phyloP scores from a whole-genome alignment of 2,797 vertebrate species.

The Pangasius larnaudii region DNA sequence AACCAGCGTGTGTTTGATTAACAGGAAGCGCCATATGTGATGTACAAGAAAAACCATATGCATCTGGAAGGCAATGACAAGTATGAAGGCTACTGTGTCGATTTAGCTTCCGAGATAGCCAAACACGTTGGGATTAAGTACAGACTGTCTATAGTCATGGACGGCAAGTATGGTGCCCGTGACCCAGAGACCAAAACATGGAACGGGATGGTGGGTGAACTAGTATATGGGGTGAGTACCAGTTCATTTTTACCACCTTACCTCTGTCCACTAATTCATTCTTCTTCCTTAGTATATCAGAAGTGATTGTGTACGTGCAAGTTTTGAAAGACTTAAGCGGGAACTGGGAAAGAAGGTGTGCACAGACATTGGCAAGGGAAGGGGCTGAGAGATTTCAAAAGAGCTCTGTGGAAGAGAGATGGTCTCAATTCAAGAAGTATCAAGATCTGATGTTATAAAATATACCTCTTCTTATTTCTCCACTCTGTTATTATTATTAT shows the following conservation, averaged over 20 bases:
- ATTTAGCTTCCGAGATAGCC: conserved; percentile 99
- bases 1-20: conserved; percentile 84
- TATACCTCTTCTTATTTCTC: not conserved
- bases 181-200: conserved; percentile 99
- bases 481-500: not conserved
- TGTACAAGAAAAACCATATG: conserved; percentile 99
- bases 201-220: conserved; percentile 99
- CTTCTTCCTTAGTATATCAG: not conserved
- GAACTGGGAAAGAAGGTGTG: not conserved
- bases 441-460: not conserved
- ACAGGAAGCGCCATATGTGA: conserved; percentile 99
- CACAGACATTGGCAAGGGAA: not conserved
- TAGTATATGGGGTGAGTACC: conserved; percentile 99
- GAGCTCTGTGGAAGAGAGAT: not conserved
- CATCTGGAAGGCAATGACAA: conserved; percentile 99
- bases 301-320: not conserved
- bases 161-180: conserved; percentile 97
- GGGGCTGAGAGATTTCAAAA: not conserved
- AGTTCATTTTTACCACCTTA: conserved; percentile 68
- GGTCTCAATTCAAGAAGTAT: not conserved
- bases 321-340: not conserved
- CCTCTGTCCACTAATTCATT: conserved; percentile 36
- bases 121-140: conserved; percentile 99
- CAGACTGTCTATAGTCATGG: conserved; percentile 98
- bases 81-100: conserved; percentile 99